Evolutionary conservation across 2,797 vertebrate genomes (phyloP).

Genomic region (Alcedo atthis): DNA sequence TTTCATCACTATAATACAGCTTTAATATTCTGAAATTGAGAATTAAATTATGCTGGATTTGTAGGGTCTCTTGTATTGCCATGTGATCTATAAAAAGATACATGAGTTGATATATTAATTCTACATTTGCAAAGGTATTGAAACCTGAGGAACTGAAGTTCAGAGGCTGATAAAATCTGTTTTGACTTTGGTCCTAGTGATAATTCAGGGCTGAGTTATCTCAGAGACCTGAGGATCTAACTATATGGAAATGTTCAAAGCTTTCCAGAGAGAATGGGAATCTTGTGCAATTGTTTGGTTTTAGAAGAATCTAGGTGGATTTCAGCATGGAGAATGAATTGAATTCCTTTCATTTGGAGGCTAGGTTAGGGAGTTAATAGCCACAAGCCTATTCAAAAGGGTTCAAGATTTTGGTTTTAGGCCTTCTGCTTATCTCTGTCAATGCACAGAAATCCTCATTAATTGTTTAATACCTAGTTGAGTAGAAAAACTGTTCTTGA

Average conservation of each 20-base stretch:
- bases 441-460: not conserved
- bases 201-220: not conserved
- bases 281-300: not conserved
- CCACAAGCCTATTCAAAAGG: not conserved
- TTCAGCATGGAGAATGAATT: not conserved
- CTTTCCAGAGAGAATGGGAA: not conserved
- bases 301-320: not conserved
- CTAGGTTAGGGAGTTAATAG: not conserved
- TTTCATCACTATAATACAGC: not conserved
- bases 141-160: not conserved
- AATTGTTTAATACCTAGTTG: not conserved
- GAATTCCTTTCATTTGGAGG: not conserved
- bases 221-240: not conserved
- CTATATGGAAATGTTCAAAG: not conserved
- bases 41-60: not conserved
- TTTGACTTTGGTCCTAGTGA: not conserved
- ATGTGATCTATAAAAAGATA: not conserved
- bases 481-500: not conserved
- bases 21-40: not conserved
- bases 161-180: not conserved
- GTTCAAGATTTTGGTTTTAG: not conserved
- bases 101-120: not conserved
- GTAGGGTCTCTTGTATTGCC: not conserved
- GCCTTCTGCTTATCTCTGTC: not conserved
- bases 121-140: not conserved